Conservation (phyloP, 1,140 invertebrate genomes). For the Sitobion miscanthi region DNA sequence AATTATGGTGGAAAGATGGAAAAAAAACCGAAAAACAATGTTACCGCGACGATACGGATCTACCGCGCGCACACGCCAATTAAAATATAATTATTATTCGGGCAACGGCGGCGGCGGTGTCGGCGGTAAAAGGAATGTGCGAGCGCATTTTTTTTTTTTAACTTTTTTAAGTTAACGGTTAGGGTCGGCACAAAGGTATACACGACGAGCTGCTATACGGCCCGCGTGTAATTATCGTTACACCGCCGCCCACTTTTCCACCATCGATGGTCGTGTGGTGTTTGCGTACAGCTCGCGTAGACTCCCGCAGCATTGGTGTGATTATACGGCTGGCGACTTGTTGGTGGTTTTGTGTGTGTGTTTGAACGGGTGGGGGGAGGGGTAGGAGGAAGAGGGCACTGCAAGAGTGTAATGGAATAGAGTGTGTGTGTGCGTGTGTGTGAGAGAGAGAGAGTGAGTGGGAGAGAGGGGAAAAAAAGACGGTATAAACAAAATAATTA, state of each 20-base stretch:
- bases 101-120: too few species aligned
- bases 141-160: neutral
- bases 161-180: neutral
- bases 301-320: neutral
- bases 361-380: too few species aligned
- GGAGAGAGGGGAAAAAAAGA: neutral
- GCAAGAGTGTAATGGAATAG: neutral
- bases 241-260: neutral
- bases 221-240: neutral
- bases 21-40: neutral
- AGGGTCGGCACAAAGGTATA: neutral
- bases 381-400: accelerated
- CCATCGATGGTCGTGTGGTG: neutral
- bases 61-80: neutral
- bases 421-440: too few species aligned
- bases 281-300: neutral
- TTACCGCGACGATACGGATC: neutral
- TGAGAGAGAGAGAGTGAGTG: neutral
- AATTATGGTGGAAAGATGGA: neutral
- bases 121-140: neutral
- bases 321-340: neutral
- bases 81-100: constrained; percentile 25
- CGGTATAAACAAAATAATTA: constrained; percentile 18
- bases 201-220: neutral
- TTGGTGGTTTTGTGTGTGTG: neutral